Percentiles rank a stretch among this genome's conserved stretches.
Evolutionary conservation across 2,888 invertebrate genomes (phyloP).

Genomic region (Schizaphis graminum): DNA sequence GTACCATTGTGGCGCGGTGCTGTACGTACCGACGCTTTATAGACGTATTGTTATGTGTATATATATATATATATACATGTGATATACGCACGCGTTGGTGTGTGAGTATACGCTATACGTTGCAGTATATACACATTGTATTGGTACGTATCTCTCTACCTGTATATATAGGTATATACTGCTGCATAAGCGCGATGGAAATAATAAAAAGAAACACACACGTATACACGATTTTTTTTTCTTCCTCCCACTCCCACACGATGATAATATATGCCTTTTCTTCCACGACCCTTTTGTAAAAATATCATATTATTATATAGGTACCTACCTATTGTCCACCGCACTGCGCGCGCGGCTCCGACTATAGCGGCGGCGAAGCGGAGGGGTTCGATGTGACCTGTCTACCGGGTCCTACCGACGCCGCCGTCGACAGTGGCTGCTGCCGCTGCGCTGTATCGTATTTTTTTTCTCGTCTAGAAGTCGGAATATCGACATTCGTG

Average conservation of each 20-base stretch:
- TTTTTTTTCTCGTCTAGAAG: slow-evolving; percentile 4
- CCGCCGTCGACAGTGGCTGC: slow-evolving; percentile 25
- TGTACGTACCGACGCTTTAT: neutral
- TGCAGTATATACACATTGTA: neutral
- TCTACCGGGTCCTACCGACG: neutral
- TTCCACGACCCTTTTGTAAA: neutral
- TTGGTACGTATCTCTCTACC: neutral
- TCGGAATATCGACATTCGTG: neutral
- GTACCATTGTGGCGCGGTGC: slow-evolving; percentile 5
- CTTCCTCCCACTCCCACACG: no score
- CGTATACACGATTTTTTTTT: slow-evolving; percentile 12
- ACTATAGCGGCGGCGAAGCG: neutral
- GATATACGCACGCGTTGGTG: neutral
- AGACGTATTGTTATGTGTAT: slow-evolving; percentile 42
- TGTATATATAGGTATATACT: neutral
- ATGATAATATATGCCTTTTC: neutral
- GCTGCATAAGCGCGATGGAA: neutral
- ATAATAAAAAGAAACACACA: slow-evolving; percentile 7
- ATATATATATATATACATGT: neutral
- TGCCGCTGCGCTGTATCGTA: neutral
- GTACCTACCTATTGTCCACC: slow-evolving; percentile 17
- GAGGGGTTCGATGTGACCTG: slow-evolving; percentile 37
- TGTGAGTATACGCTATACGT: neutral
- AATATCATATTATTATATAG: neutral
- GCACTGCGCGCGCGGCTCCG: neutral